These are phyloP conservation scores for Anarrhichthys ocellatus DNA, from an alignment of 2,113 vertebrate species.

Conservation along the genomic window DNA sequence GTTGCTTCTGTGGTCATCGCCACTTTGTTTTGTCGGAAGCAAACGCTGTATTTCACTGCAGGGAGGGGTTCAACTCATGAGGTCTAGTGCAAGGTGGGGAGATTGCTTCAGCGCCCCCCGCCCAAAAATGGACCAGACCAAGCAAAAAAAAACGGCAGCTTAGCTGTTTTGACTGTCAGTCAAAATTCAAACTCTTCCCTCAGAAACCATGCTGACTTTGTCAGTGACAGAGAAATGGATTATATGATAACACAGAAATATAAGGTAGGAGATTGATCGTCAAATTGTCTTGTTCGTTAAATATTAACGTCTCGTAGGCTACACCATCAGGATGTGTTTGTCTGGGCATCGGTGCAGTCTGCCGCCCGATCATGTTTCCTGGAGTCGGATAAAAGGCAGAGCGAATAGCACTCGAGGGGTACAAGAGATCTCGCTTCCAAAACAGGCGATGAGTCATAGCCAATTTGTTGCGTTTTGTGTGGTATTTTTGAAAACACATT, in stretches of 20 bases:
- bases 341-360: background rate
- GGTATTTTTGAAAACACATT: background rate
- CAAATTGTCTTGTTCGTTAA: background rate
- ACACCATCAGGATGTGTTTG: background rate
- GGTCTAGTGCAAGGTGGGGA: background rate
- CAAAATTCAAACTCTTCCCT: conserved; percentile 11
- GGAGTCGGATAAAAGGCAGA: conserved; percentile 48
- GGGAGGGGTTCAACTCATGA: background rate
- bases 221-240: conserved; percentile 38
- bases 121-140: conserved; percentile 43
- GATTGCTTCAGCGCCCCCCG: background rate
- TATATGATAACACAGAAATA: conserved; percentile 55
- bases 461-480: conserved; percentile 7
- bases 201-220: conserved; percentile 38
- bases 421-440: conserved; percentile 5
- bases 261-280: conserved; percentile 53
- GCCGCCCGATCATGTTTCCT: conserved; percentile 25
- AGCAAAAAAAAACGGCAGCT: conserved; percentile 29
- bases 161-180: conserved; percentile 28
- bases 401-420: conserved; percentile 14
- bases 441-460: background rate
- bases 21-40: background rate
- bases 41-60: background rate
- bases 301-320: background rate
- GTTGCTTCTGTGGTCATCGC: background rate